A percentile compares a stretch with the other conserved stretches of the same genome.
Conservation (phyloP, 2,113 vertebrate species). For the Garra rufa region DNA sequence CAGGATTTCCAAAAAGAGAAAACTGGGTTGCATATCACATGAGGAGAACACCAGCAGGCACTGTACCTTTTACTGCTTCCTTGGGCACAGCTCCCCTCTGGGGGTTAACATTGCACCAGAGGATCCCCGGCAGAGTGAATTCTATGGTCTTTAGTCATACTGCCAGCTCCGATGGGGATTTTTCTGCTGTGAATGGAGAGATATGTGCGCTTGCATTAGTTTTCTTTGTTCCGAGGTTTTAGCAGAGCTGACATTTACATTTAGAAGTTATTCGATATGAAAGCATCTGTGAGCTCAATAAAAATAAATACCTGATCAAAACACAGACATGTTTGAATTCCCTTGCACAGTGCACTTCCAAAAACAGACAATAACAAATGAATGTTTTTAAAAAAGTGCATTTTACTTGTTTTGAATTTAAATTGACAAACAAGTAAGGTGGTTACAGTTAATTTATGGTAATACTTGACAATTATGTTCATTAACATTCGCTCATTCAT, state of each 20-base stretch:
- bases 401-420: background rate
- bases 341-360: background rate
- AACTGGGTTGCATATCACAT: conserved; percentile 43
- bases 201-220: conserved; percentile 2
- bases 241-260: conserved; percentile 29
- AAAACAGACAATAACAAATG: background rate
- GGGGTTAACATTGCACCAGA: conserved; percentile 23
- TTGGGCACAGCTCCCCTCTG: conserved; percentile 30
- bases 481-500: background rate
- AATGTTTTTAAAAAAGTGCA: no score
- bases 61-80: conserved; percentile 21
- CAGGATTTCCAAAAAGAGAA: conserved; percentile 37
- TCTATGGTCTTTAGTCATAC: conserved; percentile 42
- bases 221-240: conserved; percentile 10
- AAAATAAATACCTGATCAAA: background rate
- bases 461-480: background rate
- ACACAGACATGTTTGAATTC: background rate
- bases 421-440: no score
- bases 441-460: background rate
- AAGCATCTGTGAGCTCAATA: conserved; percentile 1
- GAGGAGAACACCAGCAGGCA: conserved; percentile 43
- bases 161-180: conserved; percentile 25
- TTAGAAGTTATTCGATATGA: background rate
- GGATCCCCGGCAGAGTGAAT: conserved; percentile 43
- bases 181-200: conserved; percentile 24